A percentile compares a stretch with the other conserved stretches of the same genome.
Conservation (phyloP, 2,113 vertebrate genomes). For the Pleuronectes platessa region DNA sequence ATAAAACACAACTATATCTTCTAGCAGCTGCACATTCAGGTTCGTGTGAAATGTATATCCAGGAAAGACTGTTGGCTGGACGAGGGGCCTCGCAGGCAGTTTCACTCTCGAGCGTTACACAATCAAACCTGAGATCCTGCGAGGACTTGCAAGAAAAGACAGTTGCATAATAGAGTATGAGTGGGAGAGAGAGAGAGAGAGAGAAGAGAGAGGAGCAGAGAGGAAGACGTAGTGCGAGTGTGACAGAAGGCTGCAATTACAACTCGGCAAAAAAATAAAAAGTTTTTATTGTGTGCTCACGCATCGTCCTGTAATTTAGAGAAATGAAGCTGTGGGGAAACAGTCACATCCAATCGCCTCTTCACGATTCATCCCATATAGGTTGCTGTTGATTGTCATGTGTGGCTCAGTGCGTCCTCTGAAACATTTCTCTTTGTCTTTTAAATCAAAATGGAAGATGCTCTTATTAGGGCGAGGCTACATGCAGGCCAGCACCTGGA, state of each 20-base stretch:
- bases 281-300: constrained; percentile 25
- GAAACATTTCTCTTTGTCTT: constrained; percentile 5
- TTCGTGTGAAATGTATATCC: not conserved
- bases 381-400: not conserved
- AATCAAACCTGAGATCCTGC: constrained; percentile 59
- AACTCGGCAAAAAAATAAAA: not conserved
- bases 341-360: too few species aligned
- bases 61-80: constrained; percentile 1
- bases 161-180: constrained; percentile 65
- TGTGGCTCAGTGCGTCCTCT: not conserved
- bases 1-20: not conserved
- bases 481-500: constrained; percentile 44
- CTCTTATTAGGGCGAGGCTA: constrained; percentile 9
- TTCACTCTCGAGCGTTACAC: constrained; percentile 57
- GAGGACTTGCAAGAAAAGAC: constrained; percentile 61
- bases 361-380: not conserved
- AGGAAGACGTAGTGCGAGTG: constrained; percentile 12
- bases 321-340: constrained; percentile 3
- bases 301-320: constrained; percentile 2
- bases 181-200: constrained; percentile 4
- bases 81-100: constrained; percentile 35
- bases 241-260: constrained; percentile 45
- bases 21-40: not conserved
- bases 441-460: constrained; percentile 35
- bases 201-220: not conserved